Evolutionary conservation across 2,797 vertebrate species (phyloP), one percentile per base, ranked within the genome.

Genomic region (Enteromius treurensis): DNA sequence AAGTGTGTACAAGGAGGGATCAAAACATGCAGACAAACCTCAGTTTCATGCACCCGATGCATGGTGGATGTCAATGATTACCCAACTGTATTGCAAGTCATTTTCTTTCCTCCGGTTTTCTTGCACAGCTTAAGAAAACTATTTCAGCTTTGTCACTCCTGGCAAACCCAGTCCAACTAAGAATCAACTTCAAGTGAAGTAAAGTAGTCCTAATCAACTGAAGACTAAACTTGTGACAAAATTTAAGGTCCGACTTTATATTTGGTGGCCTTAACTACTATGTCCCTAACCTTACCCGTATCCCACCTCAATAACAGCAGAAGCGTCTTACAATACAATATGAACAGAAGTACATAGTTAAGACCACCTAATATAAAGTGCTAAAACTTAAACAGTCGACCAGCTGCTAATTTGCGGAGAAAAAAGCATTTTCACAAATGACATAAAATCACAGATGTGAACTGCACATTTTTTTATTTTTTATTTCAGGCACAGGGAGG

Each of bases 401-500:
- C 19, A 34, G 10, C 42, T 49, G 26, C 69, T 32, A 49, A 19
- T 1, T 9, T 74, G 13, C 7, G 6, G 4, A 62, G 13, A 34
- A 62, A 34, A 76, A 7, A 3, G 8, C 11, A 34, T 49, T 77
- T 42, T 19, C 19, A 80, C 10, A 58, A 67, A 53, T 40, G 26
- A 47, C 62, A 14, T 15, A 29, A 34, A 40, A 51, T 37, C 49
- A 83, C 17, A 40, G 2, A 40, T 32, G 6, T 53, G n/a, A 71
- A 77, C 23, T 87, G 86, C 87, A 88, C 84, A 82, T 6, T 34
- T 37, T 37, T 37, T 32, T 32, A 1, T 1, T 51, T 86, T 86
- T 88, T 88, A 88, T 87, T 88, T 65, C 42, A 88, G 87, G 87
- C 86, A 87, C 87, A 87, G 82, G 77, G 73, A 69, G 51, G 58